Percentiles rank a stretch among this genome's conserved stretches.
Evolutionary conservation across 2,113 vertebrate species (phyloP).

Genomic region (Potamarius usumacintae): DNA sequence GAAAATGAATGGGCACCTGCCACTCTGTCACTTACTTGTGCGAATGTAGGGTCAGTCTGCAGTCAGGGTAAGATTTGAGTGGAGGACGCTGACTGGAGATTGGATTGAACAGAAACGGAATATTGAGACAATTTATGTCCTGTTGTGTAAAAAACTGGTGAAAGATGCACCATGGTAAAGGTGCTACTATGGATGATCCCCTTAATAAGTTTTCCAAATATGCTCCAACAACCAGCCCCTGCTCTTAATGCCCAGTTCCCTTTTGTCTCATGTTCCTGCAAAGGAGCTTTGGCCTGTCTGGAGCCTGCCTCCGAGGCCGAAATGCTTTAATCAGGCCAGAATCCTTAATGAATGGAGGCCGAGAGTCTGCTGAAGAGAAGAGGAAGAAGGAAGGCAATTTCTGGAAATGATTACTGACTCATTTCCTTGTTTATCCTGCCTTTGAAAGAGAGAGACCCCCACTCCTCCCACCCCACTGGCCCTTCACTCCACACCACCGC

Average conservation of each 20-base stretch:
- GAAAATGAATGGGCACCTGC: not conserved
- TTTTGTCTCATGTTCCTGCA: constrained; percentile 49
- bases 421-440: constrained; percentile 80
- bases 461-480: constrained; percentile 56
- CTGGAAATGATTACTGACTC: constrained; percentile 82
- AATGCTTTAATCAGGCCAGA: constrained; percentile 74
- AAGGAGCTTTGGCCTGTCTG: constrained; percentile 35
- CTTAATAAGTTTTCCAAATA: not conserved
- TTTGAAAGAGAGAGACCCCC: constrained; percentile 69
- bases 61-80: not conserved
- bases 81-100: not conserved
- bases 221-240: constrained; percentile 12
- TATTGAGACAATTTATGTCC: not conserved
- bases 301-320: constrained; percentile 58
- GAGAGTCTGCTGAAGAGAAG: constrained; percentile 65
- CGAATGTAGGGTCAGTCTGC: not conserved
- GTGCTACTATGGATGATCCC: constrained; percentile 13
- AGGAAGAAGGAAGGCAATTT: constrained; percentile 74
- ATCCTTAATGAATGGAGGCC: constrained; percentile 74
- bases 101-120: not conserved
- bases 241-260: constrained; percentile 36
- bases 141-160: not conserved
- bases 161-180: not conserved
- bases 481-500: constrained; percentile 65
- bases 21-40: not conserved